Percentiles rank a stretch among this genome's conserved stretches.
phyloP scores from a whole-genome alignment of 1,140 invertebrate species.

The Polypedilum pembai region DNA sequence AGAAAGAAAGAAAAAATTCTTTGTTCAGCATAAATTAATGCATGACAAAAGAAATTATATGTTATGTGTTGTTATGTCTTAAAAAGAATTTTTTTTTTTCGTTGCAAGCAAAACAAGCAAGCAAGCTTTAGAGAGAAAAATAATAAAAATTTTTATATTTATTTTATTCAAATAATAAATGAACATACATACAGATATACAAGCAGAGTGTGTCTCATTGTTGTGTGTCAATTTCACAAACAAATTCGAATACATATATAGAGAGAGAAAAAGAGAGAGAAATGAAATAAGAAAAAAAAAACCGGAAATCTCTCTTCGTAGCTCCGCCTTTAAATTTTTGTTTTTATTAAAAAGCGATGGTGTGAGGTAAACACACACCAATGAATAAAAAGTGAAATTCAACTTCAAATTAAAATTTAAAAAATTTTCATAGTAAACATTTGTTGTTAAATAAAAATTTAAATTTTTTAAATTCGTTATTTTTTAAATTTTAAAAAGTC shows the following conservation, averaged over 20 bases:
- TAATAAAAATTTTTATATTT: conserved; percentile 24
- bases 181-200: background rate
- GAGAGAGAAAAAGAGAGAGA: background rate
- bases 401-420: no score
- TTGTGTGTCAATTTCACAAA: conserved; percentile 12
- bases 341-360: conserved; percentile 16
- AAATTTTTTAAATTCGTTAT: no score
- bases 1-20: no score
- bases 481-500: no score
- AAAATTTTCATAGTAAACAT: no score
- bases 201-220: background rate
- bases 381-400: no score
- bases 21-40: conserved; percentile 4
- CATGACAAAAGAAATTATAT: conserved; percentile 9
- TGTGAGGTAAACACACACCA: conserved; percentile 13
- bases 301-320: conserved; percentile 19
- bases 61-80: background rate
- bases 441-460: no score
- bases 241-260: background rate
- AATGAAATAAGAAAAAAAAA: background rate
- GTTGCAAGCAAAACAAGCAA: background rate
- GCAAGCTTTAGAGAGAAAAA: background rate
- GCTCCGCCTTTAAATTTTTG: conserved; percentile 26
- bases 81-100: background rate
- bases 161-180: conserved; percentile 27